phyloP scores from a whole-genome alignment of 2,888 invertebrate genomes.

The Pegoplata infirma region DNA sequence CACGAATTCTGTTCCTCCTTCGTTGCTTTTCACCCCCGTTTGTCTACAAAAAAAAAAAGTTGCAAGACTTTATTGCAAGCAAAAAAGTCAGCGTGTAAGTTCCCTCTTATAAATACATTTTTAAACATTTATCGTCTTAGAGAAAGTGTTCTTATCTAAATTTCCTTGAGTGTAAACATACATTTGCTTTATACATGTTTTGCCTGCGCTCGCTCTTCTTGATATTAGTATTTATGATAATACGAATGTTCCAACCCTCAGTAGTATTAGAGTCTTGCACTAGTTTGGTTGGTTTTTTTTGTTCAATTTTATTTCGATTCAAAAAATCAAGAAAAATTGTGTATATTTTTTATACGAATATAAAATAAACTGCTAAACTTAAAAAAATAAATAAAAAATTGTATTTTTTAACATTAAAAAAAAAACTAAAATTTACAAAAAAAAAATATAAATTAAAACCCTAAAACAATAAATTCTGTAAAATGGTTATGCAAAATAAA shows the following conservation, averaged over 20 bases:
- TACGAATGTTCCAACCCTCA: slow-evolving; percentile 46
- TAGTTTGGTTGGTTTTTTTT: slow-evolving; percentile 47
- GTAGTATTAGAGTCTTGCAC: slow-evolving; percentile 51
- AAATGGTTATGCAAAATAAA: slow-evolving; percentile 44
- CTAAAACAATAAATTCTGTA: background rate
- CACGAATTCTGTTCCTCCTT: too few relatives aligned
- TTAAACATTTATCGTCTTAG: too few relatives aligned
- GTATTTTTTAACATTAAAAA: background rate
- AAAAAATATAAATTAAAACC: too few relatives aligned
- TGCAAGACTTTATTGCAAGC: too few relatives aligned
- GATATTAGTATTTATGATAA: slow-evolving; percentile 19
- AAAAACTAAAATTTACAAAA: background rate
- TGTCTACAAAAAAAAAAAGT: too few relatives aligned
- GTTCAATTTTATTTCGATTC: slow-evolving; percentile 8
- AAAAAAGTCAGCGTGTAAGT: too few relatives aligned
- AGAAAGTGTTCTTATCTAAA: background rate
- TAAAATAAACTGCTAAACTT: background rate
- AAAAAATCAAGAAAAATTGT: slow-evolving; percentile 13
- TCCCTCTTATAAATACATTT: too few relatives aligned
- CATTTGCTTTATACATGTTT: background rate
- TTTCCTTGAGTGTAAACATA: background rate
- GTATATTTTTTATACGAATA: slow-evolving; percentile 7
- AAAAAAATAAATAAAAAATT: slow-evolving; percentile 1
- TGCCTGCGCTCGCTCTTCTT: background rate
- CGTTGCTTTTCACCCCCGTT: too few relatives aligned